A percentile compares a stretch with the other conserved stretches of the same genome.
Conservation (phyloP, 2,113 vertebrate species). For the Silurus asotus region DNA sequence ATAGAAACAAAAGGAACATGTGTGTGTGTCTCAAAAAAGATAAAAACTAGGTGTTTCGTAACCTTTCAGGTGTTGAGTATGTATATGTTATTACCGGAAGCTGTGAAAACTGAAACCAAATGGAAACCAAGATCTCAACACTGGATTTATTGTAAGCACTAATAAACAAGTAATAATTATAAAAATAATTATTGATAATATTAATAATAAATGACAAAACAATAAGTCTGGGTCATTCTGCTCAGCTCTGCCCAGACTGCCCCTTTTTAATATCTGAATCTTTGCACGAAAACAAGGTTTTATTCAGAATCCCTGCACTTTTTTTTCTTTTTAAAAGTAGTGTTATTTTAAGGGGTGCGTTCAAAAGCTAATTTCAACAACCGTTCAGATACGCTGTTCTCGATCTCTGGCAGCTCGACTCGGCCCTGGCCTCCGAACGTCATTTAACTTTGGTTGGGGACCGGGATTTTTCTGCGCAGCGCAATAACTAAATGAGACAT, state of each 20-base stretch:
- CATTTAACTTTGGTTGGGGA: constrained; percentile 19
- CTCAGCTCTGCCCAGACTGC: too few species aligned
- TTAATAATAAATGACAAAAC: too few species aligned
- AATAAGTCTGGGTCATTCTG: too few species aligned
- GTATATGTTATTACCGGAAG: too few species aligned
- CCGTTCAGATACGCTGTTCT: constrained; percentile 20
- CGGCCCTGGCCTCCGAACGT: constrained; percentile 18
- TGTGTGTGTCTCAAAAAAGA: too few species aligned
- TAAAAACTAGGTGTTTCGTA: too few species aligned
- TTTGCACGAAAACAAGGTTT: background rate
- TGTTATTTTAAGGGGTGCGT: constrained; percentile 39
- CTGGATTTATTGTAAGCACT: background rate
- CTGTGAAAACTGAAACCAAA: too few species aligned
- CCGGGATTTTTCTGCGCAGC: background rate
- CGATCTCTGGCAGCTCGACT: constrained; percentile 27
- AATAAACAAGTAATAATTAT: background rate
- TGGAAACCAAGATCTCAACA: too few species aligned
- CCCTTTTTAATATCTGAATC: background rate
- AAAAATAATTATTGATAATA: background rate
- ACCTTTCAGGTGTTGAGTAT: too few species aligned
- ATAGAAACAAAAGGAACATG: too few species aligned
- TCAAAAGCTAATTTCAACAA: constrained; percentile 33
- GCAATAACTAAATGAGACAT: constrained; percentile 6
- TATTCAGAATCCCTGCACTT: constrained; percentile 25
- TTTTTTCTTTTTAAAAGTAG: background rate